These are phyloP conservation scores for Psettodes erumei DNA, from an alignment of 2,113 vertebrate genomes.

Conservation along the genomic window DNA sequence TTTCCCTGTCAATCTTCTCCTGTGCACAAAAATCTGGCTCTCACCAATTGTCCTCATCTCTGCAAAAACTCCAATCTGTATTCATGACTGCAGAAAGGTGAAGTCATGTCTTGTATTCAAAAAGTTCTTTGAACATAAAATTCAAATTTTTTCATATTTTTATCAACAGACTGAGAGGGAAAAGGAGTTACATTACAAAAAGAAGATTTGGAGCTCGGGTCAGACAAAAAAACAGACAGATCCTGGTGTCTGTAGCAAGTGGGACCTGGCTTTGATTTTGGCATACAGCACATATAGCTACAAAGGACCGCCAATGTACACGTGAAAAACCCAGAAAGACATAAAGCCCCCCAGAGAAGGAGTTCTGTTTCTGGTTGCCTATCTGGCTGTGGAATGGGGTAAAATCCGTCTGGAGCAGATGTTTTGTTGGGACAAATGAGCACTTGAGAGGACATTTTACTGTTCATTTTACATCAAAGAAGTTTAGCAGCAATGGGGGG, in stretches of 20 bases:
- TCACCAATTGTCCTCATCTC: constrained; percentile 6
- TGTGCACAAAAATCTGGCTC: constrained; percentile 11
- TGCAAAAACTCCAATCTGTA: constrained; percentile 40
- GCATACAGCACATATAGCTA: constrained; percentile 11
- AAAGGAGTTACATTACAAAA: constrained; percentile 9
- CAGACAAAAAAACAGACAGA: constrained; percentile 27
- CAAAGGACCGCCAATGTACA: constrained; percentile 25
- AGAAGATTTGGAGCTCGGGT: constrained; percentile 27
- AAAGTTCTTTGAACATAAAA: constrained; percentile 35
- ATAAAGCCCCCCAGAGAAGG: constrained; percentile 19
- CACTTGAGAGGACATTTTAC: constrained; percentile 52
- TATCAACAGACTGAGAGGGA: neutral
- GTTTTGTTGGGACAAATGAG: constrained; percentile 56
- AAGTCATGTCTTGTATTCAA: constrained; percentile 25
- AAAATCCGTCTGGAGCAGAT: constrained; percentile 43
- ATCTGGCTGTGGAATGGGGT: constrained; percentile 18
- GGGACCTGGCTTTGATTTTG: constrained; percentile 55
- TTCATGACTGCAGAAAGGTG: constrained; percentile 21
- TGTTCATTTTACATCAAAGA: constrained; percentile 55
- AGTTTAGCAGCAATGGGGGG: constrained; percentile 14
- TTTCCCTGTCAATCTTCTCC: constrained; percentile 11
- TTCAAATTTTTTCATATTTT: neutral
- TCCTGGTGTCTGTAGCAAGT: constrained; percentile 31
- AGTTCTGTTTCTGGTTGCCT: constrained; percentile 16
- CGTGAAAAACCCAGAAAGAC: constrained; percentile 38